Conservation (phyloP, 1,140 invertebrate species). For the Brachionus paranguensis region DNA sequence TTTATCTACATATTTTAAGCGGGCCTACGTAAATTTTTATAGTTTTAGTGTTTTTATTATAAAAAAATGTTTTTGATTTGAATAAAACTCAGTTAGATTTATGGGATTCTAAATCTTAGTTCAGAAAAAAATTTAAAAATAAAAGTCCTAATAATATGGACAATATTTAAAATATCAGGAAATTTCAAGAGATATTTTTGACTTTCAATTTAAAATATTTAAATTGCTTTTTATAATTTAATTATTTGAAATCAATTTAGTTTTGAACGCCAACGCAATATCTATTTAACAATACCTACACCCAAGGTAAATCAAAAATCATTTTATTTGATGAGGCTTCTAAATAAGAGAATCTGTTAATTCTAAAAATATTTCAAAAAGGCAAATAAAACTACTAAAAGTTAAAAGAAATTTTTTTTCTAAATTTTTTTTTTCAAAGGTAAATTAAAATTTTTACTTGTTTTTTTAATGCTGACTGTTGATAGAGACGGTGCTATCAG, state of each 20-base stretch:
- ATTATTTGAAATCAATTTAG: background rate
- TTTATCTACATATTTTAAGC: background rate
- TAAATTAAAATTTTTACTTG: background rate
- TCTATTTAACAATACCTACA: background rate
- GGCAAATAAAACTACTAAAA: background rate
- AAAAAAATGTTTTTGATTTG: background rate
- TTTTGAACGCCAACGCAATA: background rate
- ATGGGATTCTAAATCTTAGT: no score
- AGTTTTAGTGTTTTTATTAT: background rate
- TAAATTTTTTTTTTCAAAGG: background rate
- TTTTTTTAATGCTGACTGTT: background rate
- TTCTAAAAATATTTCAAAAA: background rate
- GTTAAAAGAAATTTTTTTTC: background rate
- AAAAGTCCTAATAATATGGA: no score
- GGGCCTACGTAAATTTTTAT: background rate
- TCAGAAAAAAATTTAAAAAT: no score
- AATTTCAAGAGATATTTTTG: background rate
- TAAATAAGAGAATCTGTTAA: background rate
- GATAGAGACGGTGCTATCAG: background rate
- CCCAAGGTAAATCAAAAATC: background rate
- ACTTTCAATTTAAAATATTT: background rate
- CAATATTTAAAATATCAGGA: no score
- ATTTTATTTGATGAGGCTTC: background rate
- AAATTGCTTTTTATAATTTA: background rate
- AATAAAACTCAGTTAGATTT: background rate